These are phyloP conservation scores for Crocodylus rhombifer DNA, from an alignment of 2,797 vertebrate species.

Conservation along the genomic window DNA sequence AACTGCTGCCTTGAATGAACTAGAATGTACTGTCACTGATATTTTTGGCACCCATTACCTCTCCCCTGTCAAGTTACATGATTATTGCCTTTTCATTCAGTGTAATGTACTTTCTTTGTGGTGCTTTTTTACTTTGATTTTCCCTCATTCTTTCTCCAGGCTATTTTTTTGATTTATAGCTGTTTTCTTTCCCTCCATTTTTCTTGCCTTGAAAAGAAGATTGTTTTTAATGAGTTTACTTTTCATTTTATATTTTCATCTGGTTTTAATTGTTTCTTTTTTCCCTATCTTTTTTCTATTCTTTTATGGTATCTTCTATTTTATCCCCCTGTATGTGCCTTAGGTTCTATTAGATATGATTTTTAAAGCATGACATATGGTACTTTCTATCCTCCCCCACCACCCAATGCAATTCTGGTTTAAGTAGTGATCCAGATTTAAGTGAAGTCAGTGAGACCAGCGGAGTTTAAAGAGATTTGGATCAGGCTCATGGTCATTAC, in stretches of 20 bases:
- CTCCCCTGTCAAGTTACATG: neutral
- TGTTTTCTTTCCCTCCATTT: neutral
- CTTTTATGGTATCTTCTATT: accelerated
- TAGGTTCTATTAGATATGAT: neutral
- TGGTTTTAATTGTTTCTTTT: neutral
- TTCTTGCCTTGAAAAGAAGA: neutral
- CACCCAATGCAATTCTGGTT: neutral
- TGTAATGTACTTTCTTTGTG: neutral
- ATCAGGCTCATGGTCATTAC: neutral
- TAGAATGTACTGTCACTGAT: neutral
- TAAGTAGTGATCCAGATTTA: neutral
- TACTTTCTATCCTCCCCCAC: neutral
- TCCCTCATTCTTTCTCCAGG: neutral
- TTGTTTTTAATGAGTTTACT: neutral
- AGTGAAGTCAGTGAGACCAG: neutral
- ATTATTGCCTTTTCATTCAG: neutral
- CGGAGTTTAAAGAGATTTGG: neutral
- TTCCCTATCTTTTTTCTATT: neutral
- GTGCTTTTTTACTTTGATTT: neutral
- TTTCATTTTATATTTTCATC: accelerated
- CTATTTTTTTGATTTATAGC: neutral
- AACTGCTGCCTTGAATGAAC: neutral
- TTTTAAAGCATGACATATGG: neutral
- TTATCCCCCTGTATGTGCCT: neutral
- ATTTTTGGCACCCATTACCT: neutral